Base-by-base conservation (phyloP, 2,113 vertebrate species). In the Paralichthys olivaceus region DNA sequence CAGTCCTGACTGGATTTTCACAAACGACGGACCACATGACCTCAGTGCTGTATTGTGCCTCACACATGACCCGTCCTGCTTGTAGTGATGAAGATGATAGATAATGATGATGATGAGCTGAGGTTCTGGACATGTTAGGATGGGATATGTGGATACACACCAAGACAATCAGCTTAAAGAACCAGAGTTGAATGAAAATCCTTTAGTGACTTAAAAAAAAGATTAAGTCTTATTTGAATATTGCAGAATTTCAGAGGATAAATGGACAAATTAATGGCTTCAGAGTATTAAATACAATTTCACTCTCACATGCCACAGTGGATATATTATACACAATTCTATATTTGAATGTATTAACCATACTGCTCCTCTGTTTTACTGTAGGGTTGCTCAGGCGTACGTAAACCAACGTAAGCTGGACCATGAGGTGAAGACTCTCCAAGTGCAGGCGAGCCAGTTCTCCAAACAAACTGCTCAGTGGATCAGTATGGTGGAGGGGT, bases 401-500 rank as follows among this genome's bases (percentile, higher is more conserved):
- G 93, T 98, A 69, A 99, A 99, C 92, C 97, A 99, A 81, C 95
- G 97, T 40, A 98, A 98, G 58, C 93, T 99, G 71, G 97, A 99
- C 88, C 96, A 97, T 6, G 97, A 99, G 82, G 97, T 98, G 90
- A 98, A 98, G 92, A 97, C 96, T 0, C 91, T 99, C 14, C 97
- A 99, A 89, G 95, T 95, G 20, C 97, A 98, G 90, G 97, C 97
- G 0, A 93, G 96, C 40, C 97, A 98, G 81, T 99, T 99, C 45
- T 96, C 97, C 84, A 97, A 96, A 88, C 97, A 99, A 86, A 98
- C 97, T 0, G 95, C 96, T 29, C 97, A 99, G 77, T 99, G 97
- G 97, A 98, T 99, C 73, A 93, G 92, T 82, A 97, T 99, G 96
- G 97, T 98, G 90, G 97, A 99, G 81, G 96, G 96, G 73, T 99